Evolutionary conservation across 1,140 invertebrate genomes (phyloP), one percentile per base, ranked within the genome.

Genomic region (Drusus annulatus): DNA sequence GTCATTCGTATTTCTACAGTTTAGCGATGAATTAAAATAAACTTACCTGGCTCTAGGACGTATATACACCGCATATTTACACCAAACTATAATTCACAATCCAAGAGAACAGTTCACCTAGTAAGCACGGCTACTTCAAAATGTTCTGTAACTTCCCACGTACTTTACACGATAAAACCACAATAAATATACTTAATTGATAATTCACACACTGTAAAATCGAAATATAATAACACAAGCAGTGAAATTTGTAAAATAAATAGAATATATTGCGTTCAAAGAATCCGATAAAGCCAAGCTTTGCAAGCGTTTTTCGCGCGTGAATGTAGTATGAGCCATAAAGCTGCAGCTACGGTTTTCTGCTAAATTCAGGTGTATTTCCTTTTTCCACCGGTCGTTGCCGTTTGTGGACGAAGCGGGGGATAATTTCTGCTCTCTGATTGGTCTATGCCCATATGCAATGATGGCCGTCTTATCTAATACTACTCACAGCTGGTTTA

Each of bases 321-420:
- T 89, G 89, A 90, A 90, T 89, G 87, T 88, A 87, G 89, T 88
- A 88, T 89, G 88, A 90, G 88, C 87, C 85, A 86, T 86, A 80
- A 74, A 79, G 52, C 68, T 79, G 69, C 78, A 63, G 69, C 56
- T 60, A 65, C 56, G 69, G 78, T 75, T 75, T 75, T 74, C 78
- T 74, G 81, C 87, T 87, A 87, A 86, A 86, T 90, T 90, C 89
- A 89, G 76, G 86, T 88, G 88, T 89, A 87, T 90, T 89, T 90
- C 88, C 86, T 87, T 87, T 88, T 86, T 87, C 65, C 76, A 81
- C 76, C 58, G 80, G 77, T 56, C 45, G 56, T 75, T 62, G 52
- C 28, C 58, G 51, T 62, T 52, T 28, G 50, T 19, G 19, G 17
- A 28, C 50, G 50, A 21, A 45, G 52, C 21, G 68, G 52, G 65